Percentiles rank a stretch among this genome's conserved stretches.
phyloP scores from a whole-genome alignment of 2,113 vertebrate genomes.

The Alaudala cheleensis region DNA sequence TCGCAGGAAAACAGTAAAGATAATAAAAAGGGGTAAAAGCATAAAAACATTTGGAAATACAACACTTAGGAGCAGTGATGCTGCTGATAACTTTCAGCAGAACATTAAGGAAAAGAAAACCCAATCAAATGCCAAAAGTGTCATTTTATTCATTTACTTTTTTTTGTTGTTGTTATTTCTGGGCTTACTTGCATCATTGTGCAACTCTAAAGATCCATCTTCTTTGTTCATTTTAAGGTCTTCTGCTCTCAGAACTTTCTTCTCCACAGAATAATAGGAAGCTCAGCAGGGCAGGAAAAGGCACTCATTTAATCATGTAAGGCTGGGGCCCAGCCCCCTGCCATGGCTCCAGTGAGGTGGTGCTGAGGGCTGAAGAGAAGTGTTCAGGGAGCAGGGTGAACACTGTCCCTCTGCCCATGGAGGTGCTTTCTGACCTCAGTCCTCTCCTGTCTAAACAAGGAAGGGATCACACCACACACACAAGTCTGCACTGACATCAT shows the following conservation, averaged over 20 bases:
- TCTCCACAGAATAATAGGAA: neutral
- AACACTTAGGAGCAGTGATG: neutral
- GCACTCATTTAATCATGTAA: neutral
- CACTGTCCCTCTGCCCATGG: neutral
- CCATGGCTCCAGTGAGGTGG: neutral
- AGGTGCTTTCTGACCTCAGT: neutral
- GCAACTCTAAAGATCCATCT: neutral
- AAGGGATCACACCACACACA: neutral
- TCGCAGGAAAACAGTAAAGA: neutral
- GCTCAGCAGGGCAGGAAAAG: neutral
- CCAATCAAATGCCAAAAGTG: neutral
- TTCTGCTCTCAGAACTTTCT: neutral
- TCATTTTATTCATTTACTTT: neutral
- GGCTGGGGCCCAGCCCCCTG: rapidly evolving
- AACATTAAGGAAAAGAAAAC: neutral
- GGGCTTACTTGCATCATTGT: neutral
- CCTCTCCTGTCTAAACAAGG: rapidly evolving
- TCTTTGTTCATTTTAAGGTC: neutral
- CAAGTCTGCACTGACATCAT: neutral
- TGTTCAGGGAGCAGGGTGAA: rapidly evolving
- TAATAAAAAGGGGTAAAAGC: neutral
- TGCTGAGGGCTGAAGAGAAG: neutral
- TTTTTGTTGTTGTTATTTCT: neutral
- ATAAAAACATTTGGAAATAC: neutral
- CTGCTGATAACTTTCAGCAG: neutral